phyloP scores from a whole-genome alignment of 2,113 vertebrate genomes.

The Anarrhichthys ocellatus region DNA sequence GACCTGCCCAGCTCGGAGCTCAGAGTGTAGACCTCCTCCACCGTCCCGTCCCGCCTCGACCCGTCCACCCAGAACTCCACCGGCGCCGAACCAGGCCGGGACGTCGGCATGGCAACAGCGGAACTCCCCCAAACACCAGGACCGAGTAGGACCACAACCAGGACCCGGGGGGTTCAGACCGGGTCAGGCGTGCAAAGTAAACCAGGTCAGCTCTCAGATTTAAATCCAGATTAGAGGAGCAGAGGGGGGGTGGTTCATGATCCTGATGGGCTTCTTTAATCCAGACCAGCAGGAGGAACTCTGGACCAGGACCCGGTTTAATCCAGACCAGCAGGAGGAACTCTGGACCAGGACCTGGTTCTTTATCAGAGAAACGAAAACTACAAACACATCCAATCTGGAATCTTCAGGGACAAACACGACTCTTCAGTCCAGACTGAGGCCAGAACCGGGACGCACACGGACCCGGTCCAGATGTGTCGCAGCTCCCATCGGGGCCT shows the following conservation, averaged over 20 bases:
- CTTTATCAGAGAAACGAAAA: neutral
- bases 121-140: constrained; percentile 16
- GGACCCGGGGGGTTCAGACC: constrained; percentile 6
- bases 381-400: neutral
- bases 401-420: neutral
- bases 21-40: constrained; percentile 87
- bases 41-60: constrained; percentile 83
- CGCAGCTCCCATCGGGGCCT: constrained; percentile 68
- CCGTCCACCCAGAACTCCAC: constrained; percentile 91
- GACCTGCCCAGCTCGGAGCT: constrained; percentile 85
- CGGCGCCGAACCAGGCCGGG: constrained; percentile 78
- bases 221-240: constrained; percentile 71
- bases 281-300: constrained; percentile 54
- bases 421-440: constrained; percentile 10
- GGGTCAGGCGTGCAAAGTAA: constrained; percentile 51
- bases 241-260: constrained; percentile 61
- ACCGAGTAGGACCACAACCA: neutral
- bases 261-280: constrained; percentile 66
- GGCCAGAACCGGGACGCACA: constrained; percentile 28
- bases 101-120: constrained; percentile 84
- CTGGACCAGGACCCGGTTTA: constrained; percentile 36
- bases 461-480: constrained; percentile 50
- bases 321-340: constrained; percentile 29
- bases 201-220: constrained; percentile 63
- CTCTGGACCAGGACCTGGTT: constrained; percentile 11